A percentile compares a stretch with the other conserved stretches of the same genome.
Conservation (phyloP, 2,888 invertebrate species). For the Stramonita haemastoma region DNA sequence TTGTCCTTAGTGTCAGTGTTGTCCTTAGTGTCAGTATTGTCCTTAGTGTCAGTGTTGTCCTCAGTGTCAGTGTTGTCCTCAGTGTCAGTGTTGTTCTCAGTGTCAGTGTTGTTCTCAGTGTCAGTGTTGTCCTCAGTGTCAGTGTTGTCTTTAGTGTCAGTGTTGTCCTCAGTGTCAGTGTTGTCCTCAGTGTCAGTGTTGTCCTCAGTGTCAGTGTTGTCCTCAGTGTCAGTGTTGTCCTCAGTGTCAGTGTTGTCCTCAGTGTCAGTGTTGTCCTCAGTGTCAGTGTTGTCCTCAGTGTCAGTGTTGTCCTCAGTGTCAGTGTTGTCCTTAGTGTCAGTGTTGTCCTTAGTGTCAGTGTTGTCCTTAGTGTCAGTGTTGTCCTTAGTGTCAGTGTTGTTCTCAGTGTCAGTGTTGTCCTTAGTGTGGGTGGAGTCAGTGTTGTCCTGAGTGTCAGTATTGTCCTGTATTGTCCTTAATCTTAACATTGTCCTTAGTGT, state of each 20-base stretch:
- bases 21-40: too few relatives aligned
- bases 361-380: neutral
- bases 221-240: neutral
- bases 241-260: neutral
- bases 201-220: neutral
- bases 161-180: neutral
- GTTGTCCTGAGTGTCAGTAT: neutral
- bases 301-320: neutral
- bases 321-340: neutral
- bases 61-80: neutral
- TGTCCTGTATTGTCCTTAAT: neutral
- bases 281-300: neutral
- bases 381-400: neutral
- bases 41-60: too few relatives aligned
- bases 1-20: too few relatives aligned
- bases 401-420: neutral
- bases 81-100: neutral
- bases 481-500: neutral
- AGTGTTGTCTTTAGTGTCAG: neutral
- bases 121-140: neutral
- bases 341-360: neutral
- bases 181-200: neutral
- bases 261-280: neutral
- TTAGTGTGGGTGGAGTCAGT: neutral
- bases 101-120: too few relatives aligned